A percentile compares a stretch with the other conserved stretches of the same genome.
Evolutionary conservation across 1,140 invertebrate genomes (phyloP).

Genomic region (Gonatopus flavifemur): DNA sequence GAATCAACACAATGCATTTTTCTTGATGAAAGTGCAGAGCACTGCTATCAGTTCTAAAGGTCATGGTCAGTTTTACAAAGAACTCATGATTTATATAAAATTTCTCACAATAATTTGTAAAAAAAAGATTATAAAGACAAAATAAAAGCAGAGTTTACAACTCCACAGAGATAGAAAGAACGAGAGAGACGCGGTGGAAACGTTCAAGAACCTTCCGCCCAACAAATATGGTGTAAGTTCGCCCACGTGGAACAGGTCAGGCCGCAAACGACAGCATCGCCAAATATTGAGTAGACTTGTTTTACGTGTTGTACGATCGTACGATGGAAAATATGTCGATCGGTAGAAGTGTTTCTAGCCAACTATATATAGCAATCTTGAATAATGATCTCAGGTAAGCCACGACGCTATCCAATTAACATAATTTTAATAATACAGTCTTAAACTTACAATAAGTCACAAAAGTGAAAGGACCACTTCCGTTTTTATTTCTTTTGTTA

Average conservation of each 20-base stretch:
- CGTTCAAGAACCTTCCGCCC: slow-evolving; percentile 37
- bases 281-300: slow-evolving; percentile 54
- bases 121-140: no score
- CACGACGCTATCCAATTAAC: slow-evolving; percentile 24
- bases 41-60: no score
- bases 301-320: slow-evolving; percentile 6
- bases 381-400: slow-evolving; percentile 29
- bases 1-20: no score
- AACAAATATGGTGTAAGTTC: slow-evolving; percentile 43
- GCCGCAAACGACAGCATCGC: slow-evolving; percentile 38
- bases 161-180: background rate
- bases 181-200: slow-evolving; percentile 31
- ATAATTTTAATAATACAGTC: slow-evolving; percentile 36
- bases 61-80: no score
- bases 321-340: slow-evolving; percentile 23
- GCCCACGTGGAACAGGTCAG: slow-evolving; percentile 41
- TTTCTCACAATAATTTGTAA: no score
- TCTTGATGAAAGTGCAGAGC: no score
- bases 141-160: no score
- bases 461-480: slow-evolving; percentile 23
- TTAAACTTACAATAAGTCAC: no score
- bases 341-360: slow-evolving; percentile 28
- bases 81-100: no score
- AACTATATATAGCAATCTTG: slow-evolving; percentile 45
- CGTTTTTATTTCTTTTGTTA: no score